Evolutionary conservation across 2,797 vertebrate species (phyloP), one percentile per base, ranked within the genome.

Genomic region (Hydrophis major): DNA sequence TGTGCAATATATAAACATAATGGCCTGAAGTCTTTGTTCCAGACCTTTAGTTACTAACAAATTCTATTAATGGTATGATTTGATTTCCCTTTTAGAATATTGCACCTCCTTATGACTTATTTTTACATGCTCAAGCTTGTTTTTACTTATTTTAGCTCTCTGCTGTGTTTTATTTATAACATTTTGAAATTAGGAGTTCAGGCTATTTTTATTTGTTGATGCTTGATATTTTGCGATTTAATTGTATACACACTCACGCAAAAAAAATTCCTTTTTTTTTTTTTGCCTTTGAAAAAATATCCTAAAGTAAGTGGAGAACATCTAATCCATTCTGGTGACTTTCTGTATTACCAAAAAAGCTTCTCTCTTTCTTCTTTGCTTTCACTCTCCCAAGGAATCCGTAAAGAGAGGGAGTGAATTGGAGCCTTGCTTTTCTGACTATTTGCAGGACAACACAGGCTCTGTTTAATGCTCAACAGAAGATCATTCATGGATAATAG

Each of bases 331-430:
- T 87, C 93, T 86, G 89, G 22, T 14, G 78, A 83, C 42, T 25
- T 25, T 83, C 42, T 83, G 42, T 25, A 25, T 47, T 47, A 25
- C 10, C 22, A 25, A 83, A 47, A 83, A 42, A 83, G 37, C 25
- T 47, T 25, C 74, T 91, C 55, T 91, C 66, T 95, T 91, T 74
- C 87, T 94, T 93, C 63, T 91, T 88, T 87, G n/a, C 57, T 89
- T 90, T 89, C 88, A 20, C 66, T 91, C 28, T 90, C 61, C 25
- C 42, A 25, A 50, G 69, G 78, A 25, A 89, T 89, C 94, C 63
- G 22, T 91, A 74, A 63, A 28, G 60, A 18, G 59, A 47, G 27
- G 25, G 47, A 50, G 5, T 4, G 6, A 61, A 27, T 18, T 63
- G 59, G 22, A 63, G 27, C 88, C 42, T 89, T 50, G 37, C 59